These are phyloP conservation scores for Slavum lentiscoides DNA, from an alignment of 2,888 invertebrate genomes.

Conservation along the genomic window DNA sequence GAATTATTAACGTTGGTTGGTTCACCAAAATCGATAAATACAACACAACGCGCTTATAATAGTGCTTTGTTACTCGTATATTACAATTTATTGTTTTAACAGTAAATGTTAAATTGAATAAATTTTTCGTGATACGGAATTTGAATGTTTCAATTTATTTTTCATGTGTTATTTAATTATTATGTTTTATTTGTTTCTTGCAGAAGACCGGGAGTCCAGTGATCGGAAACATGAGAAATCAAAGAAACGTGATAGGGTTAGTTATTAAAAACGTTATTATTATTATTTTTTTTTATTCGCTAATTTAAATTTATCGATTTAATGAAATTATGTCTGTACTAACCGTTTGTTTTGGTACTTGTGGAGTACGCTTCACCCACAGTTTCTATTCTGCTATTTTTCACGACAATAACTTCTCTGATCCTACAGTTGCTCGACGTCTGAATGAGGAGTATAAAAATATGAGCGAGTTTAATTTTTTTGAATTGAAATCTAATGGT, in stretches of 20 bases:
- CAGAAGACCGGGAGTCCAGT: conserved; percentile 47
- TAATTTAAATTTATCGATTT: conserved; percentile 8
- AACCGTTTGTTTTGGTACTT: conserved; percentile 45
- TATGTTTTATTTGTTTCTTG: conserved; percentile 23
- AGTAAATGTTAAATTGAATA: no score
- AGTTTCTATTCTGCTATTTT: conserved; percentile 46
- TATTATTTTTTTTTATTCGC: conserved; percentile 28
- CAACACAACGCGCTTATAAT: no score
- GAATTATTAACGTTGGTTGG: conserved; percentile 1
- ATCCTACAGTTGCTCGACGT: conserved; percentile 4
- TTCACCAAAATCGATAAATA: not conserved
- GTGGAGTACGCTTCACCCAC: conserved; percentile 40
- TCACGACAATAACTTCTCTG: conserved; percentile 27
- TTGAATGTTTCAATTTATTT: not conserved
- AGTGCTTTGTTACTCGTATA: no score
- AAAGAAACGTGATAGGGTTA: conserved; percentile 52
- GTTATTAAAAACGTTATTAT: conserved; percentile 31
- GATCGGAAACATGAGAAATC: conserved; percentile 48
- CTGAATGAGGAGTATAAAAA: conserved; percentile 41
- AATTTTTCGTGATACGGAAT: no score
- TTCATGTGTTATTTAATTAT: not conserved
- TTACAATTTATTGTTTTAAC: no score
- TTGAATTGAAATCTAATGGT: conserved; percentile 40
- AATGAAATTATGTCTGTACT: conserved; percentile 36
- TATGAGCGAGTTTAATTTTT: conserved; percentile 38